Evolutionary conservation across 35 echinoderm and acorn worm species (phyloP).

Genomic region (Stichopus chloronotus): DNA sequence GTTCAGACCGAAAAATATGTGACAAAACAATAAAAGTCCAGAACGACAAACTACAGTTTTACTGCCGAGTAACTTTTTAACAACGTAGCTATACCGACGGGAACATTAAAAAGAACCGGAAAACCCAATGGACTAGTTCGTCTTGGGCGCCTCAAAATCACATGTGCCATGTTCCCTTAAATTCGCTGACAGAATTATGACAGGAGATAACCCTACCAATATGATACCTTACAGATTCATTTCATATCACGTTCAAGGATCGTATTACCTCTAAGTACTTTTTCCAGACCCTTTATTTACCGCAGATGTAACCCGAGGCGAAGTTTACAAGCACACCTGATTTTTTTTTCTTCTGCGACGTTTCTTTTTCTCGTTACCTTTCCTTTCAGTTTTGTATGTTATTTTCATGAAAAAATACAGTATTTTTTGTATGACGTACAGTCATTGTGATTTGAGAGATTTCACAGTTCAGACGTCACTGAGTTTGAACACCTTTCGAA

Average conservation of each 20-base stretch:
- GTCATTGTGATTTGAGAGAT: background rate
- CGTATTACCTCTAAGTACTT: constrained; percentile 36
- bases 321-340: constrained; percentile 38
- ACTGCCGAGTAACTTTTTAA: background rate
- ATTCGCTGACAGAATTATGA: constrained; percentile 43
- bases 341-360: background rate
- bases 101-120: constrained; percentile 22
- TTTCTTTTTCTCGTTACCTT: background rate
- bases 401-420: background rate
- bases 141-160: background rate
- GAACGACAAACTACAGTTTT: background rate
- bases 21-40: too few relatives aligned
- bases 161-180: constrained; percentile 35
- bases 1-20: too few relatives aligned
- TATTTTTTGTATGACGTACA: background rate
- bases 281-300: constrained; percentile 47
- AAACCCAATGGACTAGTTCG: constrained; percentile 35
- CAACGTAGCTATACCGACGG: background rate
- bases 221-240: constrained; percentile 48
- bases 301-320: constrained; percentile 40
- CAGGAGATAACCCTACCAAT: constrained; percentile 39
- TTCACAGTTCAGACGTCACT: background rate
- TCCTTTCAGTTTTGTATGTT: background rate
- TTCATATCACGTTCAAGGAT: constrained; percentile 26
- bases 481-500: background rate